Evolutionary conservation across 1,140 invertebrate species (phyloP).

Genomic region (Argopecten irradians): DNA sequence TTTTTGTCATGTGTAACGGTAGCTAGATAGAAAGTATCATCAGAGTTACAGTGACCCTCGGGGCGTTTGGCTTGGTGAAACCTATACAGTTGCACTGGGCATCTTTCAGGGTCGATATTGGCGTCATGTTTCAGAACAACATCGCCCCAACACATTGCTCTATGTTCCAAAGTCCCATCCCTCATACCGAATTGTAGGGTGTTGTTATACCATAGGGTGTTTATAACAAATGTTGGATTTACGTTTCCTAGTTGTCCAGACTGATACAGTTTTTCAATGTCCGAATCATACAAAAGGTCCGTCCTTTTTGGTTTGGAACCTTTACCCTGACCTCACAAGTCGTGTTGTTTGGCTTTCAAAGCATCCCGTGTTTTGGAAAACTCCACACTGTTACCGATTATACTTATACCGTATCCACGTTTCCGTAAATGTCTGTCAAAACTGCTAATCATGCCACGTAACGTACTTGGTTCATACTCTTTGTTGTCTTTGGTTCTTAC

Average conservation of each 20-base stretch:
- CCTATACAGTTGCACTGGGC: no score
- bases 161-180: slow-evolving; percentile 27
- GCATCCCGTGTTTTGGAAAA: no score
- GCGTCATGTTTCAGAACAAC: slow-evolving; percentile 26
- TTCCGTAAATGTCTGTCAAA: no score
- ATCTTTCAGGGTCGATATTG: background rate
- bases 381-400: no score
- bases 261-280: slow-evolving; percentile 23
- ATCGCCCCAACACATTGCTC: slow-evolving; percentile 36
- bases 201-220: slow-evolving; percentile 32
- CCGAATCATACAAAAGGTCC: background rate
- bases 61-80: no score
- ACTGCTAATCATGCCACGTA: no score
- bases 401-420: no score
- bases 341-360: background rate
- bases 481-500: no score
- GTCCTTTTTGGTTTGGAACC: background rate
- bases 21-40: no score
- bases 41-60: no score
- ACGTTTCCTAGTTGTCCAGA: background rate
- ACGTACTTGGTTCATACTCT: no score
- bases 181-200: slow-evolving; percentile 33
- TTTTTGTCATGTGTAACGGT: no score
- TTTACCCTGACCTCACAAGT: slow-evolving; percentile 24
- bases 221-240: background rate